These are phyloP conservation scores for Sinonovacula constricta DNA, from an alignment of 1,140 invertebrate species.

Conservation along the genomic window DNA sequence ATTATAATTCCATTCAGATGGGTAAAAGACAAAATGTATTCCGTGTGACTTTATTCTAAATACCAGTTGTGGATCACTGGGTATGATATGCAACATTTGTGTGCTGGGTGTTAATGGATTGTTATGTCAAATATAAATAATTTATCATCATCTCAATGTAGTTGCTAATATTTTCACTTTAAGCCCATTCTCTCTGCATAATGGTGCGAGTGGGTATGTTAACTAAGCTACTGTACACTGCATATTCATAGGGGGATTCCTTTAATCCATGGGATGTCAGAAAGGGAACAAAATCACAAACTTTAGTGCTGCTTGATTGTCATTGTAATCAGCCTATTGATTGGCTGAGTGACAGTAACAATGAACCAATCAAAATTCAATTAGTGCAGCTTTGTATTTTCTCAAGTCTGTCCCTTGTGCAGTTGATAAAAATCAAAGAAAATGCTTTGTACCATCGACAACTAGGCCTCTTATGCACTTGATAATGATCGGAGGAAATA, in stretches of 20 bases:
- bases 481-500: slow-evolving; percentile 30
- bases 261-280: background rate
- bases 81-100: too few species aligned
- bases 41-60: too few species aligned
- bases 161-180: too few species aligned
- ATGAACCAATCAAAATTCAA: slow-evolving; percentile 54
- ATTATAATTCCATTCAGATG: too few species aligned
- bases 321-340: slow-evolving; percentile 31
- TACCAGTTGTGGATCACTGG: too few species aligned
- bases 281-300: too few species aligned
- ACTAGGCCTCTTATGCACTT: slow-evolving; percentile 14
- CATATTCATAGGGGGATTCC: background rate
- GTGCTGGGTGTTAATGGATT: too few species aligned
- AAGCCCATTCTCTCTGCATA: too few species aligned
- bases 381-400: slow-evolving; percentile 46
- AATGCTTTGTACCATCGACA: slow-evolving; percentile 13
- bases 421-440: slow-evolving; percentile 49
- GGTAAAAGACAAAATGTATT: too few species aligned
- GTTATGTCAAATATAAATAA: too few species aligned
- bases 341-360: slow-evolving; percentile 43
- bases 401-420: slow-evolving; percentile 29
- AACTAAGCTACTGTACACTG: background rate
- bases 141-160: too few species aligned
- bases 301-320: slow-evolving; percentile 27
- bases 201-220: too few species aligned